Evolutionary conservation across 2,797 vertebrate species (phyloP).

Genomic region (Aphelocoma californica): DNA sequence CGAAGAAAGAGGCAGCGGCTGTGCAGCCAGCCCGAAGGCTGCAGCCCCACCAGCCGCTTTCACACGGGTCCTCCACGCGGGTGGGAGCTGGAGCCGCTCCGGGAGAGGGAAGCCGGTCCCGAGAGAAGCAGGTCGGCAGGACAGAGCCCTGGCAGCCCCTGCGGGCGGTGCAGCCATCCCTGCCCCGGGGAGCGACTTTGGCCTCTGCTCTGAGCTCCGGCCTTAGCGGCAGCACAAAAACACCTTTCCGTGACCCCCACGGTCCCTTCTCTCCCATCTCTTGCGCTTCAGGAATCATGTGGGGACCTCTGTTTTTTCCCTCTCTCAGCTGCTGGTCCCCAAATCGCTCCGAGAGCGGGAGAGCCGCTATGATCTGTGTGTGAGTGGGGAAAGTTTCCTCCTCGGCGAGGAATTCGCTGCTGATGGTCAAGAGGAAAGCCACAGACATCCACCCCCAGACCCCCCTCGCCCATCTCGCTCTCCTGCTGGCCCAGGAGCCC

Average conservation of each 20-base stretch:
- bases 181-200: background rate
- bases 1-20: background rate
- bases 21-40: background rate
- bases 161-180: background rate
- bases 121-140: background rate
- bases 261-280: background rate
- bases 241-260: accelerated
- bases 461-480: background rate
- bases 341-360: background rate
- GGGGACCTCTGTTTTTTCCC: accelerated
- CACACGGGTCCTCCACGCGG: background rate
- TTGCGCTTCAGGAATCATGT: background rate
- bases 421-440: background rate
- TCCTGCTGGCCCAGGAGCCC: background rate
- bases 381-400: accelerated
- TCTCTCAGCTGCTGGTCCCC: background rate
- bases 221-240: background rate
- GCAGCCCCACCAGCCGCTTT: background rate
- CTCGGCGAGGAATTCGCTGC: background rate
- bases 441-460: accelerated
- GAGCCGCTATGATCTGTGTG: accelerated
- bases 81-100: background rate
- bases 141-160: background rate
- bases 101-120: too few species aligned
- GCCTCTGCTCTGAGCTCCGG: background rate